Evolutionary conservation across 2,113 vertebrate species (phyloP).

Genomic region (Leucopsar rothschildi): DNA sequence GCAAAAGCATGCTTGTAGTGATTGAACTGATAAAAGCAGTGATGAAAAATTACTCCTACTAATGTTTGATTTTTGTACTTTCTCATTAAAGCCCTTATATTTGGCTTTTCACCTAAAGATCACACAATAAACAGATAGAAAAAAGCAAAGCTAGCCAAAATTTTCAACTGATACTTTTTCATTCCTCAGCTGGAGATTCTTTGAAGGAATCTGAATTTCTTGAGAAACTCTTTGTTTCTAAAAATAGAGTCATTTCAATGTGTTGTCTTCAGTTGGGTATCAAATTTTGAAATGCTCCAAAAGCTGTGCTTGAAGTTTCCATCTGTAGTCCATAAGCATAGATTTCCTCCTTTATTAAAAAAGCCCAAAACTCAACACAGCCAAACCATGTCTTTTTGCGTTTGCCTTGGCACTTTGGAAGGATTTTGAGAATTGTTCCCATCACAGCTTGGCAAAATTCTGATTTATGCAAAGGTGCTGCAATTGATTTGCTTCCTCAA

Average conservation of each 20-base stretch:
- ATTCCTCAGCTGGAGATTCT: background rate
- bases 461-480: background rate
- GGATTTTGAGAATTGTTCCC: background rate
- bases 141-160: background rate
- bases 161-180: background rate
- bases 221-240: conserved; percentile 1
- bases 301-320: background rate
- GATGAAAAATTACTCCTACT: background rate
- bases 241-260: background rate
- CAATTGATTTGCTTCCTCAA: background rate
- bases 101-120: background rate
- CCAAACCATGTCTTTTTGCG: background rate
- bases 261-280: background rate
- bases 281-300: background rate
- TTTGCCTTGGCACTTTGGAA: background rate
- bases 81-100: background rate
- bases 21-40: background rate
- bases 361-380: background rate
- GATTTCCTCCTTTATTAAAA: background rate
- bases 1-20: background rate
- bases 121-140: background rate
- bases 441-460: background rate
- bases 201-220: background rate
- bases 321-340: background rate
- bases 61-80: background rate